Evolutionary conservation across 2,888 invertebrate genomes (phyloP).

Genomic region (Pterostichus niger): DNA sequence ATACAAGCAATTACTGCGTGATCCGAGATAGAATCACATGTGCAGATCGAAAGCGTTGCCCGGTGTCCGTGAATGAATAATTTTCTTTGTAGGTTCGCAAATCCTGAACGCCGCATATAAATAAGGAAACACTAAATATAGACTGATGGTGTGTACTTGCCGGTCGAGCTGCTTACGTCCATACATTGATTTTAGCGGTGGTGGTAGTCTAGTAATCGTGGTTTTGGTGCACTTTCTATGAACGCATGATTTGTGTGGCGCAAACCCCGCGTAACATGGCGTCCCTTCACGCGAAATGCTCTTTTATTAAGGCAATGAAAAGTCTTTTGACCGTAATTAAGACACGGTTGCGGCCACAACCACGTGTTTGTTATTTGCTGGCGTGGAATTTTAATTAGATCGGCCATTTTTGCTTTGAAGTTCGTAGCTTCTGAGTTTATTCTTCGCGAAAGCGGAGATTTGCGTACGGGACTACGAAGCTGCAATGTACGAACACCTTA

Average conservation of each 20-base stretch:
- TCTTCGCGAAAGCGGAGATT: slow-evolving; percentile 13
- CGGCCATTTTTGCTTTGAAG: slow-evolving; percentile 49
- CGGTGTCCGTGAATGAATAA: slow-evolving; percentile 50
- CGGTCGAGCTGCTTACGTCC: slow-evolving; percentile 62
- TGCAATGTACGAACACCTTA: slow-evolving; percentile 30
- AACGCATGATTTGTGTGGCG: slow-evolving; percentile 11
- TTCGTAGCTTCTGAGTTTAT: not conserved
- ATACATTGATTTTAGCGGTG: slow-evolving; percentile 60
- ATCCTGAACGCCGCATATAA: slow-evolving; percentile 55
- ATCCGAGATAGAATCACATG: slow-evolving; percentile 46
- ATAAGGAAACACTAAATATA: slow-evolving; percentile 65
- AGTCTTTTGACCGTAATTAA: slow-evolving; percentile 60
- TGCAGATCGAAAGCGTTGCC: slow-evolving; percentile 24
- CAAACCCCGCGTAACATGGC: not conserved
- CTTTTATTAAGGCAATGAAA: slow-evolving; percentile 54
- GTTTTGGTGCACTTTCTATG: no score
- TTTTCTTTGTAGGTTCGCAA: slow-evolving; percentile 42
- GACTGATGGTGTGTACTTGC: slow-evolving; percentile 59
- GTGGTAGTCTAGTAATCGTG: not conserved
- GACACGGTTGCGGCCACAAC: slow-evolving; percentile 22
- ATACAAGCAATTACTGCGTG: slow-evolving; percentile 44
- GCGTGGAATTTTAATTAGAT: slow-evolving; percentile 57
- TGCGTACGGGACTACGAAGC: slow-evolving; percentile 4
- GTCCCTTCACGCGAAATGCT: slow-evolving; percentile 41
- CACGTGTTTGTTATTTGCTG: slow-evolving; percentile 57